Conservation (phyloP, 2,113 vertebrate genomes). For the Trichomycterus rosablanca region DNA sequence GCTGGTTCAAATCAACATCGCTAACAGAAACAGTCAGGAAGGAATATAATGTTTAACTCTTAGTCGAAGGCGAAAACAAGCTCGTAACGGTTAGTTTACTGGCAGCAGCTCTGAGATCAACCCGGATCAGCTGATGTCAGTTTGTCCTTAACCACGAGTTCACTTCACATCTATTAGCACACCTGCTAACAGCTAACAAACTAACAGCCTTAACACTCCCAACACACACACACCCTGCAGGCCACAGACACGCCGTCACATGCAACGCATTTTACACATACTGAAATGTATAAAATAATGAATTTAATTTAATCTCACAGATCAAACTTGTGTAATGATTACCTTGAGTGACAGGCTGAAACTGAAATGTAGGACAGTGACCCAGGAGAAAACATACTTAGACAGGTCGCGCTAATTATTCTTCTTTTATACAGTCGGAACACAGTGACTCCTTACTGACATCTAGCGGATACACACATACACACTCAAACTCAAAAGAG, state of each 20-base stretch:
- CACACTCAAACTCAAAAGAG: no score
- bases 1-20: neutral
- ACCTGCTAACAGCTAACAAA: neutral
- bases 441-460: neutral
- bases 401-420: conserved; percentile 24
- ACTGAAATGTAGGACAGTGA: neutral
- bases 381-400: conserved; percentile 1
- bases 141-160: no score
- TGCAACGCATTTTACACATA: no score
- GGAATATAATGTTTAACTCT: no score
- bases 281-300: no score
- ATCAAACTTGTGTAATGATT: neutral
- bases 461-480: neutral
- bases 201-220: neutral
- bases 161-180: no score
- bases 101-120: neutral
- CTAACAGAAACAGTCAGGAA: no score
- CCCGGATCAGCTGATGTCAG: no score
- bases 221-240: neutral
- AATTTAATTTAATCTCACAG: no score
- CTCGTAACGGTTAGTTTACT: no score
- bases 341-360: neutral
- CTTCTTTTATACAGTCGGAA: conserved; percentile 13
- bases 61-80: no score
- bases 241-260: neutral